Evolutionary conservation across 1,140 invertebrate genomes (phyloP), one percentile per base, ranked within the genome.

Genomic region (Oryctes rhinoceros): DNA sequence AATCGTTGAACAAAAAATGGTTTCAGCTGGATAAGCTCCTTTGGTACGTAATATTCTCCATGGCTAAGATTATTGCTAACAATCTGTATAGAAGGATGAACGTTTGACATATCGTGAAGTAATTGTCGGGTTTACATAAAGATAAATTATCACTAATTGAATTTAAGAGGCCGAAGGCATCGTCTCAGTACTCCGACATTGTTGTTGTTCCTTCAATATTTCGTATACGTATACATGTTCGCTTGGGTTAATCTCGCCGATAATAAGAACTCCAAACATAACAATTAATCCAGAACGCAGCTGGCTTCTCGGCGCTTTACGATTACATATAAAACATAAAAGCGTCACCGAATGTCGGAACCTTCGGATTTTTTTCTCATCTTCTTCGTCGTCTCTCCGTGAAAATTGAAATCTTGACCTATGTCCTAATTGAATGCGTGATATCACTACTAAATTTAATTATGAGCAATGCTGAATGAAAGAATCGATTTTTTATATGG

Each of bases 361-460:
- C 39, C 39, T 44, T 44, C 39, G 39, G n/a, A 7, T 44, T 44
- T 44, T 44, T 44, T 44, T 44, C 39, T 10, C 39, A 10, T 44
- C 39, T 44, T 44, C 18, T 71, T 24, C 13, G 10, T 71, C 24
- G 18, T 67, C 10, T 71, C 18, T 59, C 15, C 35, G 24, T 71
- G 65, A 71, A 71, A 71, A 71, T 71, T 71, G 65, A 71, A 71
- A 71, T 71, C 65, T 71, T 71, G 65, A 71, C 65, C 65, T 71
- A 71, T 71, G 65, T 71, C 65, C 65, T 71, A 71, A 71, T 71
- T 71, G 65, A 24, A 24, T 24, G 11, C 37, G 65, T 71, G 65
- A 71, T 71, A 71, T 13, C 65, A 71, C 35, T 35, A 71, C 65
- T 71, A 71, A 71, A 71, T 71, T 71, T 71, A 71, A 71, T 71